Percentiles rank a stretch among this genome's conserved stretches.
phyloP scores from a whole-genome alignment of 2,888 invertebrate genomes.

The Aphidius colemani region DNA sequence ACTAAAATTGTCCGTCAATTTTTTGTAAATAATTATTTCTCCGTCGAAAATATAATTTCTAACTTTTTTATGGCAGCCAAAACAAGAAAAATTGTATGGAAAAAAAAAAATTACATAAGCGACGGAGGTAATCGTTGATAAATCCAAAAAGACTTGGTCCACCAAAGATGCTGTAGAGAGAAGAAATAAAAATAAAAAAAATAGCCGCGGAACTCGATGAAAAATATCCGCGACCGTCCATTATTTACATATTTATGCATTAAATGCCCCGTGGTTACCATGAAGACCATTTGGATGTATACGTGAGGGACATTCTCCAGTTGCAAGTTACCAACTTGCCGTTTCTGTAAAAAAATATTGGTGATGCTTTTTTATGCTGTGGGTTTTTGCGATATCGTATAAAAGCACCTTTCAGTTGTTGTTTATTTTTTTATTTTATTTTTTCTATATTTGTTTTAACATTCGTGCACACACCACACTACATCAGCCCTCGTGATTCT shows the following conservation, averaged over 20 bases:
- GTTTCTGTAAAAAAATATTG: neutral
- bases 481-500: no score
- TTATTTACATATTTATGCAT: constrained; percentile 57
- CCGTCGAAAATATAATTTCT: no score
- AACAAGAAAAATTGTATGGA: no score
- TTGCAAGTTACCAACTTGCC: constrained; percentile 17
- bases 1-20: no score
- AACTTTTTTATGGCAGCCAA: no score
- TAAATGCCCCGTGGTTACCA: constrained; percentile 40
- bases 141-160: constrained; percentile 32
- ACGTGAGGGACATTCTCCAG: constrained; percentile 35
- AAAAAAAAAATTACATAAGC: neutral
- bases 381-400: no score
- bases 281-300: constrained; percentile 21
- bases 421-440: constrained; percentile 18
- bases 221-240: constrained; percentile 49
- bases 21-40: no score
- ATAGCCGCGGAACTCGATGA: constrained; percentile 43
- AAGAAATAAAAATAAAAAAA: no score
- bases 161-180: constrained; percentile 34
- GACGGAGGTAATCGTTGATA: neutral
- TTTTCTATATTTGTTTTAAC: constrained; percentile 1
- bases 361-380: neutral
- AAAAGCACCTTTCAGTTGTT: neutral
- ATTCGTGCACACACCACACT: neutral